Evolutionary conservation across 2,888 invertebrate species (phyloP).

Genomic region (Lithophane leautieri): DNA sequence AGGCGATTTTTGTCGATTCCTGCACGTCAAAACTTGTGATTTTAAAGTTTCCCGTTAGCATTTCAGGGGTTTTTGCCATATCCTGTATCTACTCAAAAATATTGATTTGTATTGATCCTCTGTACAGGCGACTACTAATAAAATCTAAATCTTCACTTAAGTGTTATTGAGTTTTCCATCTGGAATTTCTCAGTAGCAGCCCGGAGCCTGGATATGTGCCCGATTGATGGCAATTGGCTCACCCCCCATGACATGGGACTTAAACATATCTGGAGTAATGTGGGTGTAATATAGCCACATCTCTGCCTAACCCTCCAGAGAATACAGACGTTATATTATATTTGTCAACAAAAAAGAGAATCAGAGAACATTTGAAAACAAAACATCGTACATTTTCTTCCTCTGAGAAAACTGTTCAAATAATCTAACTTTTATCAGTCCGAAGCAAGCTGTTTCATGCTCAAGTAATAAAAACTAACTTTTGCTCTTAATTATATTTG

Average conservation of each 20-base stretch:
- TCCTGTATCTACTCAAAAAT: not conserved
- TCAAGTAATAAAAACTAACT: slow-evolving; percentile 52
- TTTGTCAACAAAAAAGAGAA: not conserved
- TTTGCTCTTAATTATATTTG: slow-evolving; percentile 31
- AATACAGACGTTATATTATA: not conserved
- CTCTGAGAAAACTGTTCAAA: slow-evolving; percentile 31
- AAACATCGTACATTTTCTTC: slow-evolving; percentile 5
- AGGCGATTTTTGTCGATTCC: not conserved
- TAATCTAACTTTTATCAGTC: slow-evolving; percentile 47
- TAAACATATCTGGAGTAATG: too few relatives aligned
- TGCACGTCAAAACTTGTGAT: not conserved
- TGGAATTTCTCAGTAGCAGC: too few relatives aligned
- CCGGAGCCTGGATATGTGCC: too few relatives aligned
- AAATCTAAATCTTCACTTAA: not conserved
- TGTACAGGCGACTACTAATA: too few relatives aligned
- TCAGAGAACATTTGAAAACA: slow-evolving; percentile 5
- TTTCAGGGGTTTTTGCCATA: not conserved
- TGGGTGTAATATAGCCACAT: too few relatives aligned
- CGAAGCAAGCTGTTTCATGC: slow-evolving; percentile 35
- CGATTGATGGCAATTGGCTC: too few relatives aligned
- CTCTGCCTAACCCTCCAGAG: not conserved
- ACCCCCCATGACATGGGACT: too few relatives aligned
- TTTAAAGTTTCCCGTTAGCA: not conserved
- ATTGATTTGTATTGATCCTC: not conserved
- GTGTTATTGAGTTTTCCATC: too few relatives aligned